Base-by-base conservation (phyloP, 2,113 vertebrate genomes). In the Channa argus region DNA sequence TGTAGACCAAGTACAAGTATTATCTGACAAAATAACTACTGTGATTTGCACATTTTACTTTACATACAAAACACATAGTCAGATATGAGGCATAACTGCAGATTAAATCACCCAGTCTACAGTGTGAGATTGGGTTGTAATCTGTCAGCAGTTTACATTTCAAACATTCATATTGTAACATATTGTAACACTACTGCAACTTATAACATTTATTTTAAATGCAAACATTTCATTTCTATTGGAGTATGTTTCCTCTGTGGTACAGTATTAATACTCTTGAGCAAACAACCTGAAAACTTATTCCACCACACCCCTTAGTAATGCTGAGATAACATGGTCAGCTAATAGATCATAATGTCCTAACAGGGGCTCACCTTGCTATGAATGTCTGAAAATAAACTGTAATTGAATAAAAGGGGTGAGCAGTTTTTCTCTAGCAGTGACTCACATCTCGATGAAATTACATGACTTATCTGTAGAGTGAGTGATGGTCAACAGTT, bases 191-290 rank as follows among this genome's bases (percentile, higher is more conserved):
- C 53, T 5, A 50, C 3, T 53, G 24, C 24, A 24, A 36, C 33
- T 58, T 24, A 9, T 34, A 50, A 12, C 6, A 39, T 2, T 15
- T 2, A 7, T 5, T 47, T 37, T 36, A 8, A 44, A 15, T 2
- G 5, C 1, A 63, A 13, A 41, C 39, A 41, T 41, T 41, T 12
- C 13, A 15, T 4, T 13, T 37, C 10, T n/a, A 8, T 12, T 51
- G 15, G 33, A 51, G 4, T 41, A 33, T 43, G 58, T 49, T 39
- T 46, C 38, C 44, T 14, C 7, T 44, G 15, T 43, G 13, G n/a
- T 61, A 55, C 63, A 24, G 24, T 7, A 66, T 13, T 55, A 10
- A 59, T 5, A 66, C n/a, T n/a, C n/a, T n/a, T n/a, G n/a, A n/a
- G n/a, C n/a, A n/a, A n/a, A n/a, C 43, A 38, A 59, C 39, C 44